Percentiles rank a stretch among this genome's conserved stretches.
Conservation (phyloP, 2,888 invertebrate genomes). For the Parochlus steinenii region DNA sequence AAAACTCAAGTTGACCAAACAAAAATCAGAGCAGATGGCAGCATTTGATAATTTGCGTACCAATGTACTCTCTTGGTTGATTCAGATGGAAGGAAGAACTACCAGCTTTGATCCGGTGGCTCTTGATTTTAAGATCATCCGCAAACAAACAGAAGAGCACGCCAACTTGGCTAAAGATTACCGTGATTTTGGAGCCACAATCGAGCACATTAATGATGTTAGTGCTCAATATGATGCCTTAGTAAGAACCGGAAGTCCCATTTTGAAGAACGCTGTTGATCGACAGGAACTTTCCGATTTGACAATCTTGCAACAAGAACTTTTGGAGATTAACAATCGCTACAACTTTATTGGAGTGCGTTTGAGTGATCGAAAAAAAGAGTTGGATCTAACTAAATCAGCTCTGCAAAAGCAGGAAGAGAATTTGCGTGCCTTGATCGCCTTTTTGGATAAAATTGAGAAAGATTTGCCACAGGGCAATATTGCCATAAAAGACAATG, state of each 20-base stretch:
- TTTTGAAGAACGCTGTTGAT: conserved; percentile 51
- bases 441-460: conserved; percentile 79
- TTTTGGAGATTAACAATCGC: conserved; percentile 86
- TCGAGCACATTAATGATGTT: conserved; percentile 80
- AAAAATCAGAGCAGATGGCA: conserved; percentile 67
- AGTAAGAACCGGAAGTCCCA: conserved; percentile 67
- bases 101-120: conserved; percentile 68
- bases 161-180: conserved; percentile 82
- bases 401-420: conserved; percentile 76
- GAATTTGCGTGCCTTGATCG: conserved; percentile 56
- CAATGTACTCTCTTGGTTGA: conserved; percentile 70
- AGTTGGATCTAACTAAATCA: conserved; percentile 68
- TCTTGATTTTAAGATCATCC: conserved; percentile 69
- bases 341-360: conserved; percentile 80
- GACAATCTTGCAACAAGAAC: conserved; percentile 76
- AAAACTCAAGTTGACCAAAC: conserved; percentile 65
- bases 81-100: conserved; percentile 58
- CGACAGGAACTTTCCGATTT: conserved; percentile 48
- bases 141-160: conserved; percentile 66
- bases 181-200: conserved; percentile 64
- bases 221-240: conserved; percentile 75
- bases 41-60: conserved; percentile 73
- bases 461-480: conserved; percentile 70
- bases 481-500: conserved; percentile 70
- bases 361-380: conserved; percentile 71